A percentile compares a stretch with the other conserved stretches of the same genome.
Conservation (phyloP, 2,113 vertebrate genomes). For the Campylomormyrus numenius region DNA sequence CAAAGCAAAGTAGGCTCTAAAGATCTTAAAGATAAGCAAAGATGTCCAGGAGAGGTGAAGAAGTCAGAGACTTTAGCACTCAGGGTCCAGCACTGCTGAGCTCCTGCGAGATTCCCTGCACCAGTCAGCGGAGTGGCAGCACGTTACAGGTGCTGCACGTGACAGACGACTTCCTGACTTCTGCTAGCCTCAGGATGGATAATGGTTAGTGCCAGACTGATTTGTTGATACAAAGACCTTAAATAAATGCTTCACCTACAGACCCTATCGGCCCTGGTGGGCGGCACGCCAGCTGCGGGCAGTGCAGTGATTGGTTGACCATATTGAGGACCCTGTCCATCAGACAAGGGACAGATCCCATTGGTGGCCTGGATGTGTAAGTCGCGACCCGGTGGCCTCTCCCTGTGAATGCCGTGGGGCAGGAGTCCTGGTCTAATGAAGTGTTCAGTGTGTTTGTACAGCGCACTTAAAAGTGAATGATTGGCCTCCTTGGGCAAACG, state of each 20-base stretch:
- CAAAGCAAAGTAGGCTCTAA: background rate
- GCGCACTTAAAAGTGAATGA: conserved; percentile 8
- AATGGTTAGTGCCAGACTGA: background rate
- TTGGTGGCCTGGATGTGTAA: background rate
- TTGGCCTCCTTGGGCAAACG: background rate
- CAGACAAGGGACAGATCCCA: background rate
- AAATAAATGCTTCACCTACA: background rate
- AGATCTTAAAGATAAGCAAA: background rate
- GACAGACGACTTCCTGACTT: background rate
- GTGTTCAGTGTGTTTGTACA: conserved; percentile 20
- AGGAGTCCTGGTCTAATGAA: background rate
- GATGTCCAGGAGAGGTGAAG: background rate
- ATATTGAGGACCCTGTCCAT: background rate
- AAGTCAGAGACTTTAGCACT: background rate
- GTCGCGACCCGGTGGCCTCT: background rate
- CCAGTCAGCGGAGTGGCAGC: background rate
- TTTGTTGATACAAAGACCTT: conserved; percentile 1
- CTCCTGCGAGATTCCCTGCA: too few relatives aligned
- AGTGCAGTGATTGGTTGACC: background rate
- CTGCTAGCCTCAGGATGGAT: background rate
- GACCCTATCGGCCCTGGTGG: background rate
- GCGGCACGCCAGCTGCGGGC: background rate
- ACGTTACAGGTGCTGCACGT: background rate
- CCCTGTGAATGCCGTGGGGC: background rate
- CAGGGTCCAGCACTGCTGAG: background rate